Conservation (phyloP, 2,888 invertebrate genomes). For the Ametastegia equiseti region DNA sequence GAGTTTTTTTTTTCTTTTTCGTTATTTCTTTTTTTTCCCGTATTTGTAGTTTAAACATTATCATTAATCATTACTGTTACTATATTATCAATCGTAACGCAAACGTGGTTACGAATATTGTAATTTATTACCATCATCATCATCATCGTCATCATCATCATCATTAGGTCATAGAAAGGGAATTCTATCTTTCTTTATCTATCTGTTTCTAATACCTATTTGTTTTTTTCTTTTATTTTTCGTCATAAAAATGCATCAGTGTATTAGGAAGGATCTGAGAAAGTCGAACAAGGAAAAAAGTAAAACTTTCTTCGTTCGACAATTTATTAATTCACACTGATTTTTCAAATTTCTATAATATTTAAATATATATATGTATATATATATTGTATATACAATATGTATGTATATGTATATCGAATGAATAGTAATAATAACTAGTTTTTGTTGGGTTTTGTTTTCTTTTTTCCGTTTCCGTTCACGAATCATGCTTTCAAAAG, state of each 20-base stretch:
- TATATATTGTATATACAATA: too few relatives aligned
- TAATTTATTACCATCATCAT: too few relatives aligned
- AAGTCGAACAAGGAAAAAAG: constrained; percentile 9
- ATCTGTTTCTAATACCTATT: not conserved
- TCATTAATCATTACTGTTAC: not conserved
- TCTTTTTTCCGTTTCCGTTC: not conserved
- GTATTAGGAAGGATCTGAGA: not conserved
- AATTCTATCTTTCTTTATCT: not conserved
- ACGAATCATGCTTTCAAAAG: constrained; percentile 2
- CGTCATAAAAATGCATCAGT: not conserved
- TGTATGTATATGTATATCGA: not conserved
- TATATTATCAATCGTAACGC: not conserved
- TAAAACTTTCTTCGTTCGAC: not conserved
- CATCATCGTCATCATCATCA: not conserved
- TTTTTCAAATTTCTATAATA: not conserved
- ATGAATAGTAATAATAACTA: not conserved
- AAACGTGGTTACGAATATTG: not conserved
- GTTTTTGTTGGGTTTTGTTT: not conserved
- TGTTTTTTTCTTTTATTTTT: not conserved
- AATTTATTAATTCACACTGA: not conserved
- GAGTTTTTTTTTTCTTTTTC: not conserved
- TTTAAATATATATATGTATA: not conserved
- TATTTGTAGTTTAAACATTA: not conserved
- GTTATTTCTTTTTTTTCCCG: too few relatives aligned
- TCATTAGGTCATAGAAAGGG: not conserved